A percentile compares a stretch with the other conserved stretches of the same genome.
Evolutionary conservation across 2,113 vertebrate species (phyloP).

Genomic region (Camarhynchus parvulus): DNA sequence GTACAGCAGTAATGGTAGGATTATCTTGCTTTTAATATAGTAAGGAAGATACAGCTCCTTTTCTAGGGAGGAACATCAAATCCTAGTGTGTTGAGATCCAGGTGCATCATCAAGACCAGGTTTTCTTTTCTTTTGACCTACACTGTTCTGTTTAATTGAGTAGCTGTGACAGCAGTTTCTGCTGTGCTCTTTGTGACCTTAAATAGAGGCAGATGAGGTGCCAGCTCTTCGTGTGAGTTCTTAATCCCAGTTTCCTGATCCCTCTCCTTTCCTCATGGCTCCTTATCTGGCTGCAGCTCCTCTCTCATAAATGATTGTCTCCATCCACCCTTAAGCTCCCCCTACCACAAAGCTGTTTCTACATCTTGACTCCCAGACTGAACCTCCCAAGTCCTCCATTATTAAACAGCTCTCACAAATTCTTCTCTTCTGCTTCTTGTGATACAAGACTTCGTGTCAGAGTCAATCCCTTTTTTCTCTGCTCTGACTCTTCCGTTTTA

Average conservation of each 20-base stretch:
- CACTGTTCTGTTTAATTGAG: not conserved
- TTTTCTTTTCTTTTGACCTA: not conserved
- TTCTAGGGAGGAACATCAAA: not conserved
- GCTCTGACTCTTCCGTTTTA: not conserved
- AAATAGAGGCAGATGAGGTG: not conserved
- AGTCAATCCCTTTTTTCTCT: not conserved
- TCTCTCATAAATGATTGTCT: not conserved
- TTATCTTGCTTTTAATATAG: not conserved
- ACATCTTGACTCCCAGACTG: not conserved
- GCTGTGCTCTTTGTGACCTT: not conserved
- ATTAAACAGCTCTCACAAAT: not conserved
- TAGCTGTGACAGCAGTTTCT: not conserved
- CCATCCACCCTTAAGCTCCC: not conserved
- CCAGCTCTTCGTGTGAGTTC: fast-evolving
- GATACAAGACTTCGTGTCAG: not conserved
- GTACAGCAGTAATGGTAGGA: not conserved
- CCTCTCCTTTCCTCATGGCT: not conserved
- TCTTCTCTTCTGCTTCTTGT: not conserved
- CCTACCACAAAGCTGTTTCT: not conserved
- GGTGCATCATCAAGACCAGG: not conserved
- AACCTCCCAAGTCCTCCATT: not conserved
- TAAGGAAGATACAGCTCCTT: not conserved
- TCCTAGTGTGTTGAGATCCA: not conserved
- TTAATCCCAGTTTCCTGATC: not conserved
- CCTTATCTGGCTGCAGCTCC: not conserved